phyloP scores from a whole-genome alignment of 1,140 invertebrate species.

The Trichogramma pretiosum region DNA sequence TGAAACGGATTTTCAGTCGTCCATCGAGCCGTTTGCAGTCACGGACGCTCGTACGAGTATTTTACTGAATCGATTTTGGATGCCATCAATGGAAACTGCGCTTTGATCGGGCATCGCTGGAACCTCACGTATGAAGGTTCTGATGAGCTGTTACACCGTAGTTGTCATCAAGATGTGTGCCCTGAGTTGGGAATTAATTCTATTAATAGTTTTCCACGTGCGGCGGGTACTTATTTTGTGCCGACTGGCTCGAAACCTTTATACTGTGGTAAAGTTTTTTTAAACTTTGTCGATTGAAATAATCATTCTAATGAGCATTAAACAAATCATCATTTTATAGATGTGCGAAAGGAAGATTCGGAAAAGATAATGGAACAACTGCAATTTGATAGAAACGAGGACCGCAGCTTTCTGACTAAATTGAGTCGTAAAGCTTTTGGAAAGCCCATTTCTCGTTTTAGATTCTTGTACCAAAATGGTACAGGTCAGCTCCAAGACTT shows the following conservation, averaged over 20 bases:
- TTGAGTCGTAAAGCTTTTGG: too few relatives aligned
- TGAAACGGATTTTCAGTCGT: constrained; percentile 33
- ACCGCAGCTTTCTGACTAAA: too few relatives aligned
- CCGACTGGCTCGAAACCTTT: constrained; percentile 12
- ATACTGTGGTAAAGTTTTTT: constrained; percentile 24
- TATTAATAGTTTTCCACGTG: constrained; percentile 8
- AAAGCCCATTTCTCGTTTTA: too few relatives aligned
- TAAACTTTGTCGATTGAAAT: too few relatives aligned
- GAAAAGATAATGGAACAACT: too few relatives aligned
- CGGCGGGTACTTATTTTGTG: constrained; percentile 17
- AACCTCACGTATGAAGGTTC: constrained; percentile 37
- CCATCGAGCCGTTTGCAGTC: constrained; percentile 49
- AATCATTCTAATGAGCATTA: too few relatives aligned
- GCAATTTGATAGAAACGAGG: too few relatives aligned
- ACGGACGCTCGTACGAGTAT: constrained; percentile 49
- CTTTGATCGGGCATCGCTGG: constrained; percentile 47
- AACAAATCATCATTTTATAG: too few relatives aligned
- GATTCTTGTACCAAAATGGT: too few relatives aligned
- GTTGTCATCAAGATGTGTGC: constrained; percentile 23
- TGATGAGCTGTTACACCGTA: constrained; percentile 18
- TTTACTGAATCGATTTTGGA: constrained; percentile 47
- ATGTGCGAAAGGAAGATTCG: too few relatives aligned
- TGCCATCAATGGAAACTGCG: constrained; percentile 38
- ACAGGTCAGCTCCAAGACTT: too few relatives aligned
- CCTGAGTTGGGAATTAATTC: constrained; percentile 28